Evolutionary conservation across 1,140 invertebrate species (phyloP), one percentile per base, ranked within the genome.

Genomic region (Zaprionus africanus): DNA sequence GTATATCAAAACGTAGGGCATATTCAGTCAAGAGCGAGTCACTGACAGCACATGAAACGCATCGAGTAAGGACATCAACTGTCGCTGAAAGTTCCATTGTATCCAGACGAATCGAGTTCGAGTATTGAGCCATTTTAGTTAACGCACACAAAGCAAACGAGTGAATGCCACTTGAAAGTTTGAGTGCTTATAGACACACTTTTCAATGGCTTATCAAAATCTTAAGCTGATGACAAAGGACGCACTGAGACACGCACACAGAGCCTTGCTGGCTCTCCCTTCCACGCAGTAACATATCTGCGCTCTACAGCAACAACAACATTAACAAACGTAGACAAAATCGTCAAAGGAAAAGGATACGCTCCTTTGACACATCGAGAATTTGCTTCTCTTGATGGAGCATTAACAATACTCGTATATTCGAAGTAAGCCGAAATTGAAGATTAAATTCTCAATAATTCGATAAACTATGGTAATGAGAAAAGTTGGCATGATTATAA

Each of bases 161-260:
- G 64, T 19, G 77, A 72, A 64, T 67, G 73, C 70, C 81, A 84
- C 82, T 84, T 67, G 78, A 76, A 81, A 85, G 69, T 72, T 77
- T 51, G 63, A 87, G 83, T 83, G 84, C 74, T 84, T 88, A 81
- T 78, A 87, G 83, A 88, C 83, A 87, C 81, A 88, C 84, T 78
- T 81, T 88, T 84, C 78, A 88, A 88, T 84, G 78, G 84, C 78
- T 88, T 87, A 88, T 88, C 78, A 81, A 81, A 88, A 88, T 88
- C 84, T 88, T 83, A 88, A 87, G 84, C 84, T 81, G 84, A 26
- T 71, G 75, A 87, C 81, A 87, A 71, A 65, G 70, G 53, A 62
- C 13, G 59, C 66, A 63, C 13, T 31, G 5, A 49, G 13, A 66
- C 2, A 38, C 17, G 43, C 38, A 65, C 62, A 24, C 12, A 5